Conservation (phyloP, 2,113 vertebrate species). For the Columba janthina region DNA sequence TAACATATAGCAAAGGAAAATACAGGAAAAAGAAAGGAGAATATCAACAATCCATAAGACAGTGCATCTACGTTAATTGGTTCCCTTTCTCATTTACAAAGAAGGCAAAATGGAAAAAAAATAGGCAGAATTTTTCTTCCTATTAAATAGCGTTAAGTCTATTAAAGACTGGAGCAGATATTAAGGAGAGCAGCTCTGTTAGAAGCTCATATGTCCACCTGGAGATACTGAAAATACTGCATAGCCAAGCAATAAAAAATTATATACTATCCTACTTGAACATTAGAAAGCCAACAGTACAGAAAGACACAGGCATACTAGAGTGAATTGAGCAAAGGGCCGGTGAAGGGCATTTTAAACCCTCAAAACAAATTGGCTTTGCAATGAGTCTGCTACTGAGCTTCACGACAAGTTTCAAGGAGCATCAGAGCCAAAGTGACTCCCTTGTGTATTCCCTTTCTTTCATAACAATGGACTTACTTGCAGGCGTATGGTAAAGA, state of each 20-base stretch:
- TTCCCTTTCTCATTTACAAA: neutral
- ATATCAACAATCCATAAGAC: neutral
- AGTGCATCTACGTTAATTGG: neutral
- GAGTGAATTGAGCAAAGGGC: accelerated
- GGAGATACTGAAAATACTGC: neutral
- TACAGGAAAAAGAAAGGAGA: neutral
- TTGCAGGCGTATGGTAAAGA: neutral
- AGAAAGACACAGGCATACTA: neutral
- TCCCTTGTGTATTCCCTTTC: neutral
- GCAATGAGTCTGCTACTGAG: neutral
- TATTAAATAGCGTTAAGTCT: neutral
- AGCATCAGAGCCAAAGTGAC: neutral
- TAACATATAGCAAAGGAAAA: neutral
- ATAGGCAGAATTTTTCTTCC: neutral
- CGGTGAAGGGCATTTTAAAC: neutral
- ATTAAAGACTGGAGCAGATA: neutral
- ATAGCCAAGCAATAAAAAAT: neutral
- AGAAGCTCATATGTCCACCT: neutral
- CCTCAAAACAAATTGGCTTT: neutral
- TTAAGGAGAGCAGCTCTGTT: neutral
- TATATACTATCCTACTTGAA: neutral
- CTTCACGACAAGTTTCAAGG: neutral
- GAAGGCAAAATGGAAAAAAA: neutral
- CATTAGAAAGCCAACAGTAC: neutral
- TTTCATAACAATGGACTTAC: neutral